Evolutionary conservation across 1,140 invertebrate genomes (phyloP), one percentile per base, ranked within the genome.

Genomic region (Drosophila kikkawai): DNA sequence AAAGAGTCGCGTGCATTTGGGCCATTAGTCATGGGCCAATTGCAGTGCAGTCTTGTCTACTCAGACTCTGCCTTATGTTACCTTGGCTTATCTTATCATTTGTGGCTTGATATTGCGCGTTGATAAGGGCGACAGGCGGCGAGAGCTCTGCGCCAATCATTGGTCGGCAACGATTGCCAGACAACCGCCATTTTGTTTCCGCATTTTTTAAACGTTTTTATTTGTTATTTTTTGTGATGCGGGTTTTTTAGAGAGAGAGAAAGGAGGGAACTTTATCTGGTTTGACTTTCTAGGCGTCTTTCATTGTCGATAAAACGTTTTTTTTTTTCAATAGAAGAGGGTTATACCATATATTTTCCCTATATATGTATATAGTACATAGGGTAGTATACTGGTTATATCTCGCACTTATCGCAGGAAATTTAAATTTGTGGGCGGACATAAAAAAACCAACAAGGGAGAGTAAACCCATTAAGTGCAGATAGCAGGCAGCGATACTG

Each of bases 391-490:
- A 41, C 63, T 66, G 36, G 65, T 44, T 56, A 63, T 88, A 88
- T 80, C 80, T 80, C 65, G 63, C 80, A 79, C 66, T 88, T 88
- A 88, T 88, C 85, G 69, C 77, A 29, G 59, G 29, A 59, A 68
- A 81, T 80, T 81, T 90, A 88, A 88, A 84, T 88, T 88, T 88
- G 84, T 88, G 84, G 84, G 84, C 85, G 84, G 80, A 90, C 63
- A 81, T 84, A 59, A 84, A 87, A 88, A 87, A 88, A 73, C 39
- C 66, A 50, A 36, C 34, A 57, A 36, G 29, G 4, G 41, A 42
- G 41, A 42, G 41, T 22, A 22, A 22, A 7, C 13, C 5, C 7
- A 22, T 22, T 22, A 22, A 15, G 2, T 19, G 48, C 80, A 66
- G 83, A 86, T 86, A 86, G 41, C 51, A 65, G 36, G 19, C 37